Evolutionary conservation across 2,888 invertebrate species (phyloP).

Genomic region (Meliscaeva auricollis): DNA sequence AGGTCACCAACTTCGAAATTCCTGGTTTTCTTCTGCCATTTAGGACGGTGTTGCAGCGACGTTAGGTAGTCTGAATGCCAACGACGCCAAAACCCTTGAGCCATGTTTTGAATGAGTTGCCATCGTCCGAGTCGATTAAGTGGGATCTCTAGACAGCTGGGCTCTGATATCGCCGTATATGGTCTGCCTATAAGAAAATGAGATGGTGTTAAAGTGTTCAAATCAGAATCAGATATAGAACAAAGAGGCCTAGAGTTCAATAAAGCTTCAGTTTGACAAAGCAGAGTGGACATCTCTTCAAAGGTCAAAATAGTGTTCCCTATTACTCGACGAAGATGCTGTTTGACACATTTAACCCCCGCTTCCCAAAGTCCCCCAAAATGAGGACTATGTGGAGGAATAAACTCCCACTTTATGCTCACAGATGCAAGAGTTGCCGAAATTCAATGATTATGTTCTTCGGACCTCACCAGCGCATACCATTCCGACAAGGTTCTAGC

Average conservation of each 20-base stretch:
- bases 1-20: constrained; percentile 37
- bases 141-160: constrained; percentile 17
- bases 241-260: constrained; percentile 65
- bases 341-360: constrained; percentile 56
- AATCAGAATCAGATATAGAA: constrained; percentile 56
- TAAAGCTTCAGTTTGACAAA: constrained; percentile 54
- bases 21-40: constrained; percentile 16
- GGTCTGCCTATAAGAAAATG: constrained; percentile 67
- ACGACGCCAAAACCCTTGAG: constrained; percentile 57
- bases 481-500: constrained; percentile 52
- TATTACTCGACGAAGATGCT: constrained; percentile 58
- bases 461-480: constrained; percentile 37
- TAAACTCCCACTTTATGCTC: constrained; percentile 13
- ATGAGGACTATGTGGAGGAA: constrained; percentile 61
- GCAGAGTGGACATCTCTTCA: constrained; percentile 54
- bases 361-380: constrained; percentile 71
- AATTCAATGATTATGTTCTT: constrained; percentile 49
- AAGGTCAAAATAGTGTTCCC: constrained; percentile 3
- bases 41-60: constrained; percentile 36
- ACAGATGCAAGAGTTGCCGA: background rate
- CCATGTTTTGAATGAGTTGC: constrained; percentile 59
- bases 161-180: constrained; percentile 57
- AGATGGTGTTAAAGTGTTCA: constrained; percentile 58
- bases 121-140: constrained; percentile 38
- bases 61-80: constrained; percentile 50